These are phyloP conservation scores for Drosophila ficusphila DNA, from an alignment of 1,140 invertebrate species.

Conservation along the genomic window DNA sequence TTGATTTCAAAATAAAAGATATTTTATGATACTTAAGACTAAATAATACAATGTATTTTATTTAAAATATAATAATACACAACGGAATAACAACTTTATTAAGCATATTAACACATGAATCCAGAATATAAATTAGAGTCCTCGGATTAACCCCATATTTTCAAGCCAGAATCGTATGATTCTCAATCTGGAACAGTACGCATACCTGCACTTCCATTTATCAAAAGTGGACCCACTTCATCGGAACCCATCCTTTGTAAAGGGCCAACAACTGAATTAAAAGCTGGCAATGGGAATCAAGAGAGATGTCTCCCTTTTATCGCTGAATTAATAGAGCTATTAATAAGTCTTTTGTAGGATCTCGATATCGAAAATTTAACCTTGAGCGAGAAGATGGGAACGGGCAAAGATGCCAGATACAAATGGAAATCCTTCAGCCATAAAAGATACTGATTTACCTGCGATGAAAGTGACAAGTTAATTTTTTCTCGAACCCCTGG, in stretches of 20 bases:
- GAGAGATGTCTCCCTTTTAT: constrained; percentile 62
- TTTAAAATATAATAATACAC: too few relatives aligned
- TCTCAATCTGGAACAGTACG: background rate
- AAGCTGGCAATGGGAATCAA: constrained; percentile 12
- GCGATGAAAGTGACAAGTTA: constrained; percentile 78
- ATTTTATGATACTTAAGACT: background rate
- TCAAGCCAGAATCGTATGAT: background rate
- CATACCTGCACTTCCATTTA: constrained; percentile 23
- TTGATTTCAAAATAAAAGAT: background rate
- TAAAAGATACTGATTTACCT: constrained; percentile 77
- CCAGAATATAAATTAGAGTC: too few relatives aligned
- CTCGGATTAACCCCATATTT: background rate
- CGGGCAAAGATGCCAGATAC: constrained; percentile 7
- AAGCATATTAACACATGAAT: too few relatives aligned
- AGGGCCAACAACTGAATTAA: constrained; percentile 41
- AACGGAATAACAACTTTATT: too few relatives aligned
- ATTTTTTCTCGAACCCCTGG: constrained; percentile 60
- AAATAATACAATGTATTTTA: too few relatives aligned
- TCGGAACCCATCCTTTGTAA: constrained; percentile 21
- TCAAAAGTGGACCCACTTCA: constrained; percentile 43
- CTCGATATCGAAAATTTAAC: constrained; percentile 54
- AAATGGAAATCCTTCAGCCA: constrained; percentile 67
- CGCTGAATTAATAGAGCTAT: constrained; percentile 76
- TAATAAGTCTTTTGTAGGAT: constrained; percentile 77
- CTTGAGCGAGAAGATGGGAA: constrained; percentile 39